Evolutionary conservation across 1,140 invertebrate genomes (phyloP), one percentile per base, ranked within the genome.

Genomic region (Drosophila punjabiensis): DNA sequence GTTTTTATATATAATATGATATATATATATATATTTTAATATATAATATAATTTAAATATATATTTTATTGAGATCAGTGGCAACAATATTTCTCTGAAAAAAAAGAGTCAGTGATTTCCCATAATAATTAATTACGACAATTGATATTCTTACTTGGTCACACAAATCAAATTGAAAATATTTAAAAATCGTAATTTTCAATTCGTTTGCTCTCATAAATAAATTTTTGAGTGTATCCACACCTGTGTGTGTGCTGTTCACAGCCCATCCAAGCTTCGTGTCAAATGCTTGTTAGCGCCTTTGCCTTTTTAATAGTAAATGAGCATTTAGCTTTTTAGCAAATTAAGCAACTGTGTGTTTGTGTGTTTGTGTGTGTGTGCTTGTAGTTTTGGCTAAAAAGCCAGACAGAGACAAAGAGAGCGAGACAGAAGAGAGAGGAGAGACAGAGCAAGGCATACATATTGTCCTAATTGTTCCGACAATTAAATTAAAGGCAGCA

Each of bases 281-380:
- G 80, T 78, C 80, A 88, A 82, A 76, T 45, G 81, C 52, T 81
- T 87, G 79, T 86, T 86, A 82, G 83, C 83, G 70, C 79, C 79
- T 53, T 82, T 70, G 67, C 74, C 58, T 79, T 88, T 78, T 88
- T 83, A 88, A 83, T 81, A 83, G 65, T 67, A 88, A 86, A 88
- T 83, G 77, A 77, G 62, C 68, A 61, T 78, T 85, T 73, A 71
- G 78, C 82, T 85, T 85, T 85, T 84, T 85, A 81, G 47, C 78
- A 85, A 85, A 85, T 85, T 85, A 84, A 69, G 81, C 82, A 73
- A 63, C 63, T 73, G 77, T 62, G 50, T 33, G 32, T 47, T 30
- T 48, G 30, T 59, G 13, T 39, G 8, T 45, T 3, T 41, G 11
- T 61, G 43, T 41, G 18, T 59, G 58, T 58, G 24, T 16, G 20